phyloP scores from a whole-genome alignment of 2,113 vertebrate species.

The Spea multiplicata region DNA sequence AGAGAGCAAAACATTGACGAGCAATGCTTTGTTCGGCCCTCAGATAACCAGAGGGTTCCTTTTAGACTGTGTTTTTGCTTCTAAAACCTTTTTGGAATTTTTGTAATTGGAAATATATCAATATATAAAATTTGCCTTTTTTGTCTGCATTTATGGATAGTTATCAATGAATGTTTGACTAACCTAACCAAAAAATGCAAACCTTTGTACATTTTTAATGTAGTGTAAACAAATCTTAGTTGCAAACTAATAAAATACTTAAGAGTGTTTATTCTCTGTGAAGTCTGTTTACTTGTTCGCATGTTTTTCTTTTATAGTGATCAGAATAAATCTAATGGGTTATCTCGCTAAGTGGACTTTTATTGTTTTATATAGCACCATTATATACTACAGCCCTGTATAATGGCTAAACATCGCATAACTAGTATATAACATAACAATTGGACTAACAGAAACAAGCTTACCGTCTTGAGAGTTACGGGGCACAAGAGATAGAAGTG shows the following conservation, averaged over 20 bases:
- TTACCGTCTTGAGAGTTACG: too few species aligned
- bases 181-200: slow-evolving; percentile 11
- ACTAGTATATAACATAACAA: too few species aligned
- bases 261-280: slow-evolving; percentile 3
- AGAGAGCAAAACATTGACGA: not conserved
- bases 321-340: not conserved
- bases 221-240: slow-evolving; percentile 16
- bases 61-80: not conserved
- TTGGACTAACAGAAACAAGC: too few species aligned
- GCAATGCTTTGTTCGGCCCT: not conserved
- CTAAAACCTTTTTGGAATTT: not conserved
- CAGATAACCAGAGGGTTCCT: not conserved
- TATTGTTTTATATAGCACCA: too few species aligned
- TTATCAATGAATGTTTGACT: slow-evolving; percentile 20
- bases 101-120: not conserved
- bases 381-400: too few species aligned
- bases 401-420: too few species aligned
- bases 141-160: slow-evolving; percentile 7
- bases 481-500: too few species aligned
- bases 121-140: not conserved
- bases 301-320: not conserved
- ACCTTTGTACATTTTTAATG: slow-evolving; percentile 15
- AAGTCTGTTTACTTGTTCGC: not conserved
- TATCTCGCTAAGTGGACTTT: too few species aligned
- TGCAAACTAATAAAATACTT: slow-evolving; percentile 22